Evolutionary conservation across 2,888 invertebrate genomes (phyloP), one percentile per base, ranked within the genome.

Genomic region (Thera obeliscata): DNA sequence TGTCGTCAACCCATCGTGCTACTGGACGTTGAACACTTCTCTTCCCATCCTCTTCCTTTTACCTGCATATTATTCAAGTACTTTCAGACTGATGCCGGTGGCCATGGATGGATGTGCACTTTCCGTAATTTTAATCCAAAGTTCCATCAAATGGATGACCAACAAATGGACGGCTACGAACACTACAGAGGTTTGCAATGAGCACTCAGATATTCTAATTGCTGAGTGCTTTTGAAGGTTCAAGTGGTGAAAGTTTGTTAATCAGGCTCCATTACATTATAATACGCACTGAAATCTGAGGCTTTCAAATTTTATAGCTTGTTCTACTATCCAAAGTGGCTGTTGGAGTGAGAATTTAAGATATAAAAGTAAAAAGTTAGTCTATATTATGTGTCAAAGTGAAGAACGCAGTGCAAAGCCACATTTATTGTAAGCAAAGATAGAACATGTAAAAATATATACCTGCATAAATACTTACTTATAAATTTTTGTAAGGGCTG

Each of bases 191-290:
- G 12, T 12, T 12, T 49, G 43, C 43, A 49, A 12, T 49, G 7
- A 49, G 49, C 49, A 49, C 49, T 49, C 12, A 12, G 12, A 49
- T 49, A 49, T 49, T 49, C 49, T 12, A 49, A 49, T 49, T 49
- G 12, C 49, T 49, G 5, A 49, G 49, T 49, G 49, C 49, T 49
- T 49, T 12, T 49, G 12, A 49, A 12, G 5, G 12, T 12, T 49
- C n/a, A 49, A 43, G 2, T 43, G 2, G 43, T 43, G 43, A 43
- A 43, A 43, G 43, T 43, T 7, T 43, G 43, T 46, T 41, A 46
- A 46, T 46, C 43, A 46, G 43, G 43, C 9, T 9, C 43, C 50
- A 7, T n/a, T 49, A 50, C 12, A 50, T 50, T 50, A 22, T 22
- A 11, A 11, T 49, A 3, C n/a, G 48, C n/a, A 49, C n/a, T 49